Conservation (phyloP, 2,113 vertebrate species). For the Ramphastos sulfuratus region DNA sequence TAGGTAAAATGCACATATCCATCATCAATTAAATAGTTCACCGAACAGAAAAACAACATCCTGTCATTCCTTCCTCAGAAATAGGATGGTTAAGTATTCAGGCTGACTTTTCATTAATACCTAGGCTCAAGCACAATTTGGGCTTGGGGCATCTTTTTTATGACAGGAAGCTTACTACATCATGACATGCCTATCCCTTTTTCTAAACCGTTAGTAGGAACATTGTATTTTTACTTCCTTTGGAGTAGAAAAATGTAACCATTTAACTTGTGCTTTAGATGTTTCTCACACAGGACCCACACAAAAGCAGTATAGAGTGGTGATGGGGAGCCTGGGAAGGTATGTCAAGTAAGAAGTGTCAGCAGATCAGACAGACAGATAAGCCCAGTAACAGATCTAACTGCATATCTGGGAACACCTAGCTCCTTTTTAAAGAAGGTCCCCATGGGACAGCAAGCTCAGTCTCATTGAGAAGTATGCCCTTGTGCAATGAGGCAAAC, state of each 20-base stretch:
- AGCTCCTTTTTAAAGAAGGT: not conserved
- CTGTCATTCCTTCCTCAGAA: not conserved
- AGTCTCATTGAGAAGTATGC: not conserved
- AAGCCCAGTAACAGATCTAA: not conserved
- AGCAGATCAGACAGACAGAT: not conserved
- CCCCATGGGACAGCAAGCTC: not conserved
- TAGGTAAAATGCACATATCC: not conserved
- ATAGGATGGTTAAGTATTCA: not conserved
- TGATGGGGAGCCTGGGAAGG: not conserved
- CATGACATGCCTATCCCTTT: not conserved
- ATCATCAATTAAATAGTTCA: not conserved
- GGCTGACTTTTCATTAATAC: not conserved
- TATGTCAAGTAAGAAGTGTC: not conserved
- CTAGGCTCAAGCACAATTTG: not conserved
- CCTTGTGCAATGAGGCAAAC: fast-evolving
- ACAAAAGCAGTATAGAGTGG: not conserved
- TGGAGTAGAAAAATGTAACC: not conserved
- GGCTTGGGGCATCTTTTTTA: not conserved
- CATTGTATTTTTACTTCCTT: not conserved
- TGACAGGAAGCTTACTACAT: not conserved
- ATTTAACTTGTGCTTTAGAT: not conserved
- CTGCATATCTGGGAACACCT: not conserved
- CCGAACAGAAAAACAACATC: not conserved
- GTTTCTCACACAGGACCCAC: not conserved
- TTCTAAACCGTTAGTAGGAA: not conserved